Evolutionary conservation across 64 coral and sea anemone species (phyloP).

Genomic region (Cladopsammia gracilis): DNA sequence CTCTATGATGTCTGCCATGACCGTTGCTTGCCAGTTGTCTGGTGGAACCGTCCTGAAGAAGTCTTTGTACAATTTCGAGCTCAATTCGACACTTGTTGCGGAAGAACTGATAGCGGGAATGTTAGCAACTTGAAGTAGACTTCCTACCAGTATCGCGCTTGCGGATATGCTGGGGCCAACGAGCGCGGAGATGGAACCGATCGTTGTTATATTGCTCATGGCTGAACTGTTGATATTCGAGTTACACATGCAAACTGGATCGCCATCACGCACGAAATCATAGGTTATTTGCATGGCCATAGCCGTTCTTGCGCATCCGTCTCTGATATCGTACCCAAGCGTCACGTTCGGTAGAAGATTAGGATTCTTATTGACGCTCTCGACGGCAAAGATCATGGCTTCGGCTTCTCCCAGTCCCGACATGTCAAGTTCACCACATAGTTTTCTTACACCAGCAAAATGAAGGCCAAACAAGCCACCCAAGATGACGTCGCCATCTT

Average conservation of each 20-base stretch:
- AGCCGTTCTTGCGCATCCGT: neutral
- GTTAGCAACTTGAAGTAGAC: conserved; percentile 42
- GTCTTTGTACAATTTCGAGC: conserved; percentile 28
- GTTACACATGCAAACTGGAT: no score
- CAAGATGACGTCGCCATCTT: no score
- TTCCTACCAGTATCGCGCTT: conserved; percentile 37
- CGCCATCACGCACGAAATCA: neutral
- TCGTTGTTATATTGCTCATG: neutral
- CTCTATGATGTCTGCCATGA: conserved; percentile 77
- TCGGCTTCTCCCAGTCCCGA: no score
- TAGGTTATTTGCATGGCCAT: neutral
- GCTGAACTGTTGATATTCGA: neutral
- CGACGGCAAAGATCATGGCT: no score
- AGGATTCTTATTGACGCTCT: no score
- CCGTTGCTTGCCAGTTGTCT: conserved; percentile 71
- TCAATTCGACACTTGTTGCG: conserved; percentile 58
- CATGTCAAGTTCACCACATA: neutral
- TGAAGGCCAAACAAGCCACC: neutral
- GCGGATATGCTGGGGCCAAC: conserved; percentile 45
- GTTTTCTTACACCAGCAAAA: neutral
- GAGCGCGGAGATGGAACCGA: neutral
- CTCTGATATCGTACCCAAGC: neutral
- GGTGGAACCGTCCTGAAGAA: conserved; percentile 91
- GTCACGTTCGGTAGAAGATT: no score
- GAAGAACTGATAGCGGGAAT: conserved; percentile 44